Conservation (phyloP, 1,140 invertebrate genomes). For the Chrysoperla carnea region DNA sequence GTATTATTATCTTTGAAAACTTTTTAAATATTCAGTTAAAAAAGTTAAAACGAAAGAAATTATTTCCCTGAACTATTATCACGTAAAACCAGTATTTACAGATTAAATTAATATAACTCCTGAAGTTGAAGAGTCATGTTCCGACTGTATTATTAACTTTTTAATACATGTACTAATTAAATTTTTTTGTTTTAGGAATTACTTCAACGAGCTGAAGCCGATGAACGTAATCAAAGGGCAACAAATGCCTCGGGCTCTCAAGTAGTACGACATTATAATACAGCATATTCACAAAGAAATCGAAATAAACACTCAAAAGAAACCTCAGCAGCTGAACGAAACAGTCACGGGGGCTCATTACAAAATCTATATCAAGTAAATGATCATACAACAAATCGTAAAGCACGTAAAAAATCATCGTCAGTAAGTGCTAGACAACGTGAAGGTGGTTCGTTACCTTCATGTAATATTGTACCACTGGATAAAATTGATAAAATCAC, state of each 20-base stretch:
- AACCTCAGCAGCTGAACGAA: constrained; percentile 32
- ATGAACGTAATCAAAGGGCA: constrained; percentile 23
- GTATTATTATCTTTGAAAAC: no score
- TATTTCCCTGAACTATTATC: no score
- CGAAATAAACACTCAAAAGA: constrained; percentile 15
- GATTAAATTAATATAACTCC: no score
- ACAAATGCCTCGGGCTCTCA: constrained; percentile 18
- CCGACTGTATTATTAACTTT: no score
- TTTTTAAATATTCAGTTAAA: no score
- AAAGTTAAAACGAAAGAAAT: no score
- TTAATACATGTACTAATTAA: no score
- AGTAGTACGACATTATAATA: constrained; percentile 17
- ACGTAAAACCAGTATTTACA: no score
- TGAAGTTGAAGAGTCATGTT: no score
- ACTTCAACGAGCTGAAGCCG: constrained; percentile 37
- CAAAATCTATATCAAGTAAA: constrained; percentile 5
- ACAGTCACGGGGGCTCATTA: constrained; percentile 24
- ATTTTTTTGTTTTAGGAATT: constrained; percentile 26
- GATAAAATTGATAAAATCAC: neutral
- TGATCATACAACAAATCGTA: constrained; percentile 5
- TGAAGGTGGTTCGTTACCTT: constrained; percentile 41
- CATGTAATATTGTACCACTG: constrained; percentile 4
- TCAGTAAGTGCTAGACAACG: constrained; percentile 38
- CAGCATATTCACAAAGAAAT: constrained; percentile 12
- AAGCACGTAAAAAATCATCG: constrained; percentile 10